These are phyloP conservation scores for Piezodorus guildinii DNA, from an alignment of 1,140 invertebrate genomes.

Conservation along the genomic window DNA sequence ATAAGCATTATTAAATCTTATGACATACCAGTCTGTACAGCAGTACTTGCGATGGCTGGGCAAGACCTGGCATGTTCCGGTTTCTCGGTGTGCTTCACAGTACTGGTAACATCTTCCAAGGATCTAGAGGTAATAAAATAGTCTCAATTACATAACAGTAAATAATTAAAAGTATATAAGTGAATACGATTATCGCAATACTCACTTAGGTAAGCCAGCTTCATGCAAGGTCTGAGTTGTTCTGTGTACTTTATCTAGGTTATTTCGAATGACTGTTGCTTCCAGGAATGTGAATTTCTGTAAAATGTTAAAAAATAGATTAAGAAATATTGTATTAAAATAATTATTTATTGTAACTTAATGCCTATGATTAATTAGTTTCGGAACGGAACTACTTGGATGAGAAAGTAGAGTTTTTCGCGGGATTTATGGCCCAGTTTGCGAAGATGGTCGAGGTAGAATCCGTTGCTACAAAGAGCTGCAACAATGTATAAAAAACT, in stretches of 20 bases:
- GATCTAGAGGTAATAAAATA: conserved; percentile 18
- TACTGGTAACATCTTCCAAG: conserved; percentile 22
- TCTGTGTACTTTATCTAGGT: conserved; percentile 21
- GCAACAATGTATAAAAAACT: no score
- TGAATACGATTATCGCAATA: neutral
- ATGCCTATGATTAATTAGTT: no score
- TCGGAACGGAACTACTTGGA: no score
- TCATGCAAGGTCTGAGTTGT: conserved; percentile 24
- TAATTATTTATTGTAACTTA: no score
- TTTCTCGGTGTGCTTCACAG: conserved; percentile 15
- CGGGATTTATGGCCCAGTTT: no score
- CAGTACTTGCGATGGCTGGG: conserved; percentile 24
- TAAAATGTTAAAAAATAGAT: conserved; percentile 8
- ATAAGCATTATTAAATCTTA: no score
- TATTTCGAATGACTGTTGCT: conserved; percentile 13
- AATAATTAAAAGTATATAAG: neutral
- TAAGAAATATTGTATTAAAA: no score
- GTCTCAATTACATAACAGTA: neutral
- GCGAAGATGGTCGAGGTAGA: no score
- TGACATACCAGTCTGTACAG: conserved; percentile 25
- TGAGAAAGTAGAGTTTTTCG: no score
- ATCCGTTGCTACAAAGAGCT: no score
- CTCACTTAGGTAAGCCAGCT: conserved; percentile 23
- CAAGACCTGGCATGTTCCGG: conserved; percentile 24
- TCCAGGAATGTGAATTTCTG: conserved; percentile 23